Percentiles rank a stretch among this genome's conserved stretches.
phyloP scores from a whole-genome alignment of 2,797 vertebrate species.

The Paramormyrops hopkinsi region DNA sequence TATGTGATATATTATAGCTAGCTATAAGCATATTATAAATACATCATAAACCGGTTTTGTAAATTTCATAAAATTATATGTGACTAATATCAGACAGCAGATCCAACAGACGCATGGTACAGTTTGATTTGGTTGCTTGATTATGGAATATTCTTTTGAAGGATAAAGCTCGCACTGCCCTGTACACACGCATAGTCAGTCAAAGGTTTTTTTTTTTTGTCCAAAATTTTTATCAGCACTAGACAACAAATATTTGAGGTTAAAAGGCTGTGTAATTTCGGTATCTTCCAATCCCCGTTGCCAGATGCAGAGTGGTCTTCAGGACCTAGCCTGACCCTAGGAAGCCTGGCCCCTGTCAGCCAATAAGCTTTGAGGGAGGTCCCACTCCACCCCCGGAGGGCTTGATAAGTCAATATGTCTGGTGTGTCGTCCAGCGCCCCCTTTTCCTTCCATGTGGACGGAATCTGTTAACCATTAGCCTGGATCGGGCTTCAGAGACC shows the following conservation, averaged over 20 bases:
- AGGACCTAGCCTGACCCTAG: background rate
- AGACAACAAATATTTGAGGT: slow-evolving; percentile 18
- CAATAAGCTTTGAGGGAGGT: slow-evolving; percentile 18
- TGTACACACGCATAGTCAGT: background rate
- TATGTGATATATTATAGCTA: background rate
- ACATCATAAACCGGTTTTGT: background rate
- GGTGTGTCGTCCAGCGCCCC: background rate
- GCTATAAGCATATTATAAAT: background rate
- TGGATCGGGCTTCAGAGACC: background rate
- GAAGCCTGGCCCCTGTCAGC: background rate
- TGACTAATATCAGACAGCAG: background rate
- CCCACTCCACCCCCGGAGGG: background rate
- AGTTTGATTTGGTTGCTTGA: background rate
- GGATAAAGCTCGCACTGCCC: too few relatives aligned
- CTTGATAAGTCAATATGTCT: background rate
- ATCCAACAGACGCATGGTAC: background rate
- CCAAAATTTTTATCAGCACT: background rate
- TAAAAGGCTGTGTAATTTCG: background rate
- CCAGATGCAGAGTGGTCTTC: background rate
- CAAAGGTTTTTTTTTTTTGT: background rate
- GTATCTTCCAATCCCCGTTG: background rate
- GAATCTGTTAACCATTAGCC: slow-evolving; percentile 12
- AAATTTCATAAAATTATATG: background rate
- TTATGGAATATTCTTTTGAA: background rate
- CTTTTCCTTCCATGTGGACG: background rate